These are phyloP conservation scores for Aspidapion aeneum DNA, from an alignment of 2,888 invertebrate species.

Conservation along the genomic window DNA sequence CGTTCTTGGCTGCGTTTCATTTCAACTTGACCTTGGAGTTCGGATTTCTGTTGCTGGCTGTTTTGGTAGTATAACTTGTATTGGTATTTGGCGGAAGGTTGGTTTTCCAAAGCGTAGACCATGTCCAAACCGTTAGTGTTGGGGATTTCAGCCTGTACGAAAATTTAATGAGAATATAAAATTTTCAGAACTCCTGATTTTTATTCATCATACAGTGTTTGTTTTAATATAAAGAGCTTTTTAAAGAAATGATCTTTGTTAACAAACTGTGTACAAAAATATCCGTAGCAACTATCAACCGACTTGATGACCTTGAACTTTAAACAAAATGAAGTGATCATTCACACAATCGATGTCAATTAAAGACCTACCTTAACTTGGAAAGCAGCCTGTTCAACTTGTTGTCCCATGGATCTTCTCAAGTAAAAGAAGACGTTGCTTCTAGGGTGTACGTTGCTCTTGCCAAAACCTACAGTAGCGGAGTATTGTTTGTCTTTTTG, in stretches of 20 bases:
- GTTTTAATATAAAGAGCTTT: no score
- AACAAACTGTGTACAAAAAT: no score
- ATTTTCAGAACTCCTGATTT: no score
- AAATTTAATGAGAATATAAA: no score
- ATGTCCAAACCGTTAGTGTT: constrained; percentile 54
- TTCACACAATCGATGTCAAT: no score
- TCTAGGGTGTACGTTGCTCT: constrained; percentile 57
- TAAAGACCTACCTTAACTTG: no score
- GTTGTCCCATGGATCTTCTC: constrained; percentile 15
- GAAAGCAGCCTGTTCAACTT: constrained; percentile 50
- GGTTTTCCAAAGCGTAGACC: constrained; percentile 53
- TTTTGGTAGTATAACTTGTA: constrained; percentile 54
- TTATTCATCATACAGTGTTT: no score
- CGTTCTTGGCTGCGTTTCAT: constrained; percentile 51
- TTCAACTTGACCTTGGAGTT: constrained; percentile 41
- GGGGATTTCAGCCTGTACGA: constrained; percentile 50
- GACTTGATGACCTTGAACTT: no score
- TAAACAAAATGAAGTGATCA: no score
- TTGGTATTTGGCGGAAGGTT: constrained; percentile 51
- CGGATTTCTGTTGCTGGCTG: constrained; percentile 38
- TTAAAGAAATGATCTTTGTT: no score
- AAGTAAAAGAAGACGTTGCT: constrained; percentile 51
- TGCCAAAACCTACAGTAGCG: constrained; percentile 53
- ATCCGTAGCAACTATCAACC: no score
- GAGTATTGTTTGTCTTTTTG: constrained; percentile 51